phyloP scores from a whole-genome alignment of 2,888 invertebrate species.

The Cynaeus angustus region DNA sequence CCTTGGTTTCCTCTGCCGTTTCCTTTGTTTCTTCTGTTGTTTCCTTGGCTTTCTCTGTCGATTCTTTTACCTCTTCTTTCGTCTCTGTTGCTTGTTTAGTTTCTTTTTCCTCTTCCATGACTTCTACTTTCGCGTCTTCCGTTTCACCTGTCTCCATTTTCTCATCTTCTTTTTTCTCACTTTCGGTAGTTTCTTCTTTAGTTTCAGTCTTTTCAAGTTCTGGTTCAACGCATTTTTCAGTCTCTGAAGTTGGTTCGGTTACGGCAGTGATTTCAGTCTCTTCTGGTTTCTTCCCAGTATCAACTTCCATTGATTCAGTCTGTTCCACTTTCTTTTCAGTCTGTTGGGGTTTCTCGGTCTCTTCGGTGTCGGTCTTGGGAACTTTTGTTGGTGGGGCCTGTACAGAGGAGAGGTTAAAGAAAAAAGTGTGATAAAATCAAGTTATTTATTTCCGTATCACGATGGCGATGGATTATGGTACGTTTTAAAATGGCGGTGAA shows the following conservation, averaged over 20 bases:
- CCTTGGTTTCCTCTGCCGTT: conserved; percentile 7
- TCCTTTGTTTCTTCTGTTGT: conserved; percentile 3
- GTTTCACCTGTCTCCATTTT: conserved; percentile 20
- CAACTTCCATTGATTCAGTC: conserved; percentile 49
- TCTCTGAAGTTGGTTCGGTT: conserved; percentile 46
- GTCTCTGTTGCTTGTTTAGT: conserved; percentile 26
- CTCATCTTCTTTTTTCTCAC: conserved; percentile 28
- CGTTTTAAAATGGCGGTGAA: too few relatives aligned
- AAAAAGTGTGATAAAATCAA: background rate
- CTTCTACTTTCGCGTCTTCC: conserved; percentile 5
- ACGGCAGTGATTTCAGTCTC: conserved; percentile 43
- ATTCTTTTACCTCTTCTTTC: conserved; percentile 18
- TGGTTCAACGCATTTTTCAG: conserved; percentile 34
- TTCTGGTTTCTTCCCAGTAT: conserved; percentile 48
- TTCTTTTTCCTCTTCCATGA: conserved; percentile 38
- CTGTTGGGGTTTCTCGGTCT: background rate
- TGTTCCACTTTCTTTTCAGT: conserved; percentile 43
- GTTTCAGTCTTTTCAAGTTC: conserved; percentile 31
- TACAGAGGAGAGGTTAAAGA: conserved; percentile 8
- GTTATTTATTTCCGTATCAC: background rate
- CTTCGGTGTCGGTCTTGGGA: conserved; percentile 71
- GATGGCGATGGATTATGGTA: too few relatives aligned
- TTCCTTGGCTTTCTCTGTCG: conserved; percentile 17
- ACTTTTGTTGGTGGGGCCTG: conserved; percentile 74
- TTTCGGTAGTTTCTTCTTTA: conserved; percentile 17